A percentile compares a stretch with the other conserved stretches of the same genome.
Evolutionary conservation across 2,797 vertebrate species (phyloP).

Genomic region (Etheostoma nigrum): DNA sequence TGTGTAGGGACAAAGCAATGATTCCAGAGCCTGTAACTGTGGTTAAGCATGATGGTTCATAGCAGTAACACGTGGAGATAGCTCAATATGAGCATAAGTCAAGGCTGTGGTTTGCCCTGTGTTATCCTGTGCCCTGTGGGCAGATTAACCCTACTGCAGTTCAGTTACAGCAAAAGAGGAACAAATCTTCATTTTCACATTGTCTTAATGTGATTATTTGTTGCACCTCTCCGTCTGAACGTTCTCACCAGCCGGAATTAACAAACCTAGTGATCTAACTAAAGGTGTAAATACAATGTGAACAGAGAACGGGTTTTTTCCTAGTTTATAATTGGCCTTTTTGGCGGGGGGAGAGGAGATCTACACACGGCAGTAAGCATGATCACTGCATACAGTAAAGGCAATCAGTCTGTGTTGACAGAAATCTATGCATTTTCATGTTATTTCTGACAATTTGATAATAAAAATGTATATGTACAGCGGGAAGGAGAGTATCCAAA

Average conservation of each 20-base stretch:
- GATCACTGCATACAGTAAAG: no score
- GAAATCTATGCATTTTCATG: no score
- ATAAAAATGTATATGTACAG: background rate
- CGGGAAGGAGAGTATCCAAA: background rate
- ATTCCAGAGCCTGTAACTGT: slow-evolving; percentile 9
- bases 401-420: no score
- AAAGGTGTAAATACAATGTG: slow-evolving; percentile 1
- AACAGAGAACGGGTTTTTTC: background rate
- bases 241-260: background rate
- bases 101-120: slow-evolving; percentile 29
- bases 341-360: no score
- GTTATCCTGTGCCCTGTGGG: slow-evolving; percentile 13
- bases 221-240: background rate
- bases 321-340: no score
- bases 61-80: slow-evolving; percentile 21
- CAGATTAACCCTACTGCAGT: background rate
- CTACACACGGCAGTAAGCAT: no score
- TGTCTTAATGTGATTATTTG: slow-evolving; percentile 2
- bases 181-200: background rate
- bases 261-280: background rate
- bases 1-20: slow-evolving; percentile 8
- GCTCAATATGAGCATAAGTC: slow-evolving; percentile 35
- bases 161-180: background rate
- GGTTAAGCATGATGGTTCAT: background rate
- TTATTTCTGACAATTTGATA: no score